Evolutionary conservation across 2,113 vertebrate species (phyloP).

Genomic region (Rousettus leschenaultii): DNA sequence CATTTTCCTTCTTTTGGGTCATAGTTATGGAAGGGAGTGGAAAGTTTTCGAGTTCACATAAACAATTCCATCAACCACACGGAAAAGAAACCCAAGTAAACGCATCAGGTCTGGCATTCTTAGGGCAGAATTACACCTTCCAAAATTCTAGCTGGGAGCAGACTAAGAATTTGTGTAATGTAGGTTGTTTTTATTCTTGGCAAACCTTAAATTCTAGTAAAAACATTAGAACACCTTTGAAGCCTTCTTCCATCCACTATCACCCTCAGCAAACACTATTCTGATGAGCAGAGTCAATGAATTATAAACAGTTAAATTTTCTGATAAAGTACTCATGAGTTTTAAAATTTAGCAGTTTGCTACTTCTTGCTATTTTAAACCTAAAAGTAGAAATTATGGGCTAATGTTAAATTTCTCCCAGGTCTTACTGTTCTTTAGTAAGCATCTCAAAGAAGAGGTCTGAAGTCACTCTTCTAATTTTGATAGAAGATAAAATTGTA

Average conservation of each 20-base stretch:
- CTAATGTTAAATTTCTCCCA: background rate
- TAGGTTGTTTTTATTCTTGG: background rate
- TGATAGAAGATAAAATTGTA: background rate
- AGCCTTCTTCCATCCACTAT: background rate
- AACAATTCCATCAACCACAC: background rate
- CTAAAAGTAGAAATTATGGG: background rate
- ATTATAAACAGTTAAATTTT: constrained; percentile 47
- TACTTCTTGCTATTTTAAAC: background rate
- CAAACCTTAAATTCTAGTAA: background rate
- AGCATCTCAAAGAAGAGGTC: background rate
- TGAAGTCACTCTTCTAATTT: background rate
- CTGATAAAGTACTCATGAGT: background rate
- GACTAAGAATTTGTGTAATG: background rate
- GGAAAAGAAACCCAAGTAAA: background rate
- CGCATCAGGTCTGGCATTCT: background rate
- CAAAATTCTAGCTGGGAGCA: background rate
- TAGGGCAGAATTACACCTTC: background rate
- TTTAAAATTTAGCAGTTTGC: constrained; percentile 16
- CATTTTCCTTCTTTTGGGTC: constrained; percentile 32
- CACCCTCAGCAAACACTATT: background rate
- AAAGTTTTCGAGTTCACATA: constrained; percentile 30
- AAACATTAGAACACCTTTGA: background rate
- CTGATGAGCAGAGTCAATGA: constrained; percentile 20
- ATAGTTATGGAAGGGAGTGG: constrained; percentile 14
- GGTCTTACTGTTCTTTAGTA: background rate